A percentile compares a stretch with the other conserved stretches of the same genome.
Evolutionary conservation across 2,113 vertebrate genomes (phyloP).

Genomic region (Chaetops frenatus): DNA sequence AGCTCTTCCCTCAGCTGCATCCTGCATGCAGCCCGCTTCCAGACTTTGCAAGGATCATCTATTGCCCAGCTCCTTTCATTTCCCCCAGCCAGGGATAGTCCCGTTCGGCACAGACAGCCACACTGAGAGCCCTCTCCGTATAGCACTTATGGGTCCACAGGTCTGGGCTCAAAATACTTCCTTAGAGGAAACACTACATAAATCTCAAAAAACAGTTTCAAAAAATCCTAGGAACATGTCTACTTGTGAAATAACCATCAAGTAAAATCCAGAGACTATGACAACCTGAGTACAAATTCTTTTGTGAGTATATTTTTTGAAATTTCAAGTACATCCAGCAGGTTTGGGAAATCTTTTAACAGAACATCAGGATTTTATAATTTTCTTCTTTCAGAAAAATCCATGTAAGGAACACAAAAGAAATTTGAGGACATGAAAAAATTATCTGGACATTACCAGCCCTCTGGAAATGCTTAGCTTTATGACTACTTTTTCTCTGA

Average conservation of each 20-base stretch:
- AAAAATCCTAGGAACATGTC: not conserved
- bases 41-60: not conserved
- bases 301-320: not conserved
- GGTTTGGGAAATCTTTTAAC: not conserved
- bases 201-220: not conserved
- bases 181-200: not conserved
- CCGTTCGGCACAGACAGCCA: not conserved
- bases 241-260: not conserved
- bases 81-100: not conserved
- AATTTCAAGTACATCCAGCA: not conserved
- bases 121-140: not conserved
- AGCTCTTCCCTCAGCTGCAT: not conserved
- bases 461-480: not conserved
- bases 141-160: accelerated
- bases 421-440: not conserved
- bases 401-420: not conserved
- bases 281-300: not conserved
- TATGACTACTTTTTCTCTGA: not conserved
- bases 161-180: not conserved
- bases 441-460: not conserved
- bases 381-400: not conserved
- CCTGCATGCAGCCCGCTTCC: not conserved
- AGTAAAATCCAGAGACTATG: not conserved
- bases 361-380: not conserved
- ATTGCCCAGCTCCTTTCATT: not conserved